Evolutionary conservation across 2,888 invertebrate species (phyloP), one percentile per base, ranked within the genome.

Genomic region (Eupelmus urozonus): DNA sequence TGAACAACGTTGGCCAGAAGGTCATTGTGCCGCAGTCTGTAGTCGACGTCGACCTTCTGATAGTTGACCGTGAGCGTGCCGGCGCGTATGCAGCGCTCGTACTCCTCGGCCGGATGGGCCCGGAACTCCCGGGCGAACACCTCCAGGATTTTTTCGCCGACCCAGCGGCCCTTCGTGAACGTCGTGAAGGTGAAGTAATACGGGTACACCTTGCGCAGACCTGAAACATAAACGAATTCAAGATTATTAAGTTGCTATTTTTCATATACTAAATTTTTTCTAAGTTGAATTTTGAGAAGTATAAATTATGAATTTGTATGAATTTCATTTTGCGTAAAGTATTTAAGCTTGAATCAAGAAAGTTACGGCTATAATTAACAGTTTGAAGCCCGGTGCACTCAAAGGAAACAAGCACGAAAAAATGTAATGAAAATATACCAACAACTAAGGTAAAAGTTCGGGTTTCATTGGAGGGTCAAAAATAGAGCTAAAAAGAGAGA

Each of bases 121-220:
- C 97, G 92, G 90, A 98, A 98, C 91, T 98, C 98, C 75, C 96
- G 92, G 9, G 96, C 95, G 90, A 98, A 98, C 25, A 98, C 96
- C 87, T 98, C 97, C 82, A 97, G 92, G 83, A 98, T 95, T 88
- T 95, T 95, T 90, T 96, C 96, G 2, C 97, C 98, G 2, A 97
- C 96, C 98, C 98, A 98, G 85, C 98, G 93, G 9, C 97, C 97
- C 91, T 98, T 98, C 80, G 97, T 97, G 91, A 97, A 98, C 51
- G 98, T 97, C 81, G 97, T 96, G 91, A 98, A 98, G 80, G 97
- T 97, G 92, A 97, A 98, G 91, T 97, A 96, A 91, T 98, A 98
- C 0, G 98, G 98, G 90, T 97, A 97, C 1, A 98, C 98, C 92
- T 98, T 98, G 83, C 98, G 93, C 84, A 98, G 93, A 84, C 97